Conservation (phyloP, 53 echinoderm and acorn worm genomes). For the Zoroaster sp. region DNA sequence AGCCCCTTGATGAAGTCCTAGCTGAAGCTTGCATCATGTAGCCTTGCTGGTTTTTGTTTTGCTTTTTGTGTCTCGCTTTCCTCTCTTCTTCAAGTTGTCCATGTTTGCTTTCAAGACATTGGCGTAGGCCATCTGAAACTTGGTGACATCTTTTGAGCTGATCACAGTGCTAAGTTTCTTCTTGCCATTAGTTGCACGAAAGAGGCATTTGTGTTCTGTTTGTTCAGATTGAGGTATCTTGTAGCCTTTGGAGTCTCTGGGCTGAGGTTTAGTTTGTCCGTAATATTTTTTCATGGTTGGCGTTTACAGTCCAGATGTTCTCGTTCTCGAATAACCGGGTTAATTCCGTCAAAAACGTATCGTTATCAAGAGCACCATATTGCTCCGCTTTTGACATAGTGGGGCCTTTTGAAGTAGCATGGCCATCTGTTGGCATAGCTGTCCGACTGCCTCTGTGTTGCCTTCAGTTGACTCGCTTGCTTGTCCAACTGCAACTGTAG, state of each 20-base stretch:
- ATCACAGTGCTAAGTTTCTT: constrained; percentile 97
- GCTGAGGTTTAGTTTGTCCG: constrained; percentile 93
- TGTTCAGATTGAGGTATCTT: constrained; percentile 62
- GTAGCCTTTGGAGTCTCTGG: constrained; percentile 65
- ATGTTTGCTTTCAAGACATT: constrained; percentile 90
- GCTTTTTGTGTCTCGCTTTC: constrained; percentile 78
- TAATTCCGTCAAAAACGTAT: constrained; percentile 85
- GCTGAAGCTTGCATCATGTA: no score
- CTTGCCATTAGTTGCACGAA: constrained; percentile 91
- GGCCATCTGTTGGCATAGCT: no score
- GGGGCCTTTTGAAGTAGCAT: no score
- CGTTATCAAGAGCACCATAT: constrained; percentile 64
- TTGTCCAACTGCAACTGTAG: no score
- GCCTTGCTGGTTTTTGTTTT: constrained; percentile 93
- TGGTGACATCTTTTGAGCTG: constrained; percentile 88
- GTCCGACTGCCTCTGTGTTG: no score
- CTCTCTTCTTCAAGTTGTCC: constrained; percentile 94
- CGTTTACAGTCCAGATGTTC: constrained; percentile 81
- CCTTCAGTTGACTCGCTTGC: no score
- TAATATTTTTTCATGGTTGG: constrained; percentile 97
- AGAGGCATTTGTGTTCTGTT: constrained; percentile 91
- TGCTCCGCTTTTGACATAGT: neutral
- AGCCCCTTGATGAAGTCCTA: no score
- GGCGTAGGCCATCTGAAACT: constrained; percentile 98
- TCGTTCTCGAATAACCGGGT: constrained; percentile 76